Percentiles rank a stretch among this genome's conserved stretches.
Conservation (phyloP, 1,140 invertebrate genomes). For the Tachypleus tridentatus region DNA sequence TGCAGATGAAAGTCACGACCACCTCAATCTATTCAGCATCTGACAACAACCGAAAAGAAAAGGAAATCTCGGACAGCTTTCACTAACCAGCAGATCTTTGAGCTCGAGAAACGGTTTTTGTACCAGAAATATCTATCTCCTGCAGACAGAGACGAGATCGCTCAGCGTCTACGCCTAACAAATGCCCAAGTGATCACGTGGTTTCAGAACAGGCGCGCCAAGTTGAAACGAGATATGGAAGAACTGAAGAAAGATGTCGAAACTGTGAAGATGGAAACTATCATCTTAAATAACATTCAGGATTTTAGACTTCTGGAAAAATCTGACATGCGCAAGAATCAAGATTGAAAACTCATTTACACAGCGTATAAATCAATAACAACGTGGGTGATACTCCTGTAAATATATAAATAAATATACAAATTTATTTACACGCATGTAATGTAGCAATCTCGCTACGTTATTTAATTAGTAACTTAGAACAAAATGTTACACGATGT, state of each 20-base stretch:
- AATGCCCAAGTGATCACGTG: conserved; percentile 97
- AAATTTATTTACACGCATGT: too few species aligned
- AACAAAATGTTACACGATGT: too few species aligned
- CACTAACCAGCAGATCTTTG: conserved; percentile 96
- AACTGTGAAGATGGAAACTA: conserved; percentile 53
- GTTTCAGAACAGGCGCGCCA: conserved; percentile 95
- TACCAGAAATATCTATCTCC: conserved; percentile 97
- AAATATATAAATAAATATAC: too few species aligned
- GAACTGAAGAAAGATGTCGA: conserved; percentile 96
- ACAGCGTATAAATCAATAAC: too few species aligned
- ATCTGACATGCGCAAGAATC: too few species aligned
- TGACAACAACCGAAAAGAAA: conserved; percentile 92
- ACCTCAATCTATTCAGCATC: conserved; percentile 47
- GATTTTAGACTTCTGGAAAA: too few species aligned
- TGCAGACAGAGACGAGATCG: conserved; percentile 91
- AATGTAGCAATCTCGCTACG: too few species aligned
- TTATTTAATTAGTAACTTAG: too few species aligned
- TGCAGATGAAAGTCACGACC: conserved; percentile 15
- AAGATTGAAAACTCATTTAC: too few species aligned
- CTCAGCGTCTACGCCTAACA: conserved; percentile 76
- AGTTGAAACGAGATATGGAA: conserved; percentile 94
- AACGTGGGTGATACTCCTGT: too few species aligned
- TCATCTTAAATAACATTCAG: too few species aligned
- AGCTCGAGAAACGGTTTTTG: conserved; percentile 89
- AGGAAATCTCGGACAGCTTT: conserved; percentile 94